phyloP scores from a whole-genome alignment of 2,888 invertebrate species.

The Papilio demoleus region DNA sequence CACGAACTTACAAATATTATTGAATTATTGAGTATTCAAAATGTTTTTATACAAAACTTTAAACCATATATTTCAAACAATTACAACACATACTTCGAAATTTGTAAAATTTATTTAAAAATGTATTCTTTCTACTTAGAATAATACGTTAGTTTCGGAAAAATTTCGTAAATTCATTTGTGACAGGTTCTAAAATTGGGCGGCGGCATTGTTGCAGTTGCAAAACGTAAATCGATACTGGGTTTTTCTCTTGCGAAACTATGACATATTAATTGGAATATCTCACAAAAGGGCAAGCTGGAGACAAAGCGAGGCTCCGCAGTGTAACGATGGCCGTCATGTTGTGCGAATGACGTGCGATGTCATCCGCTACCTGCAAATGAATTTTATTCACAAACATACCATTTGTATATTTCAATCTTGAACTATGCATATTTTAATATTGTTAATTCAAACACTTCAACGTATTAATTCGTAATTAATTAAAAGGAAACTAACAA shows the following conservation, averaged over 20 bases:
- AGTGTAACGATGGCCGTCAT: slow-evolving; percentile 49
- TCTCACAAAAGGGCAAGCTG: slow-evolving; percentile 61
- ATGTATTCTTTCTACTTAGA: neutral
- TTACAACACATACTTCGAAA: neutral
- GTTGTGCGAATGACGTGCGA: slow-evolving; percentile 54
- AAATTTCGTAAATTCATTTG: slow-evolving; percentile 41
- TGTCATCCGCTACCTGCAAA: slow-evolving; percentile 52
- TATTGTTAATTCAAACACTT: neutral
- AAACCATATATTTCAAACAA: neutral
- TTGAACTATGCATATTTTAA: neutral
- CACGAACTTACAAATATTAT: neutral
- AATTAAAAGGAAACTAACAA: neutral
- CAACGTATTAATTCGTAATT: neutral
- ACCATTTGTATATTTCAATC: too few species aligned
- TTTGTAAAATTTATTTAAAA: neutral
- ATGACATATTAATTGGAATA: slow-evolving; percentile 70
- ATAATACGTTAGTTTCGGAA: slow-evolving; percentile 4
- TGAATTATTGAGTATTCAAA: neutral
- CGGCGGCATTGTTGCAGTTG: slow-evolving; percentile 57
- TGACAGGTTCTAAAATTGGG: slow-evolving; percentile 51
- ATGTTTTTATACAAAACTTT: neutral
- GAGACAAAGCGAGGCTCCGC: slow-evolving; percentile 57
- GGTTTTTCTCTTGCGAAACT: slow-evolving; percentile 52
- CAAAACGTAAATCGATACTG: slow-evolving; percentile 54
- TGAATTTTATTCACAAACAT: slow-evolving; percentile 51